Evolutionary conservation across 2,797 vertebrate species (phyloP).

Genomic region (Carapus acus): DNA sequence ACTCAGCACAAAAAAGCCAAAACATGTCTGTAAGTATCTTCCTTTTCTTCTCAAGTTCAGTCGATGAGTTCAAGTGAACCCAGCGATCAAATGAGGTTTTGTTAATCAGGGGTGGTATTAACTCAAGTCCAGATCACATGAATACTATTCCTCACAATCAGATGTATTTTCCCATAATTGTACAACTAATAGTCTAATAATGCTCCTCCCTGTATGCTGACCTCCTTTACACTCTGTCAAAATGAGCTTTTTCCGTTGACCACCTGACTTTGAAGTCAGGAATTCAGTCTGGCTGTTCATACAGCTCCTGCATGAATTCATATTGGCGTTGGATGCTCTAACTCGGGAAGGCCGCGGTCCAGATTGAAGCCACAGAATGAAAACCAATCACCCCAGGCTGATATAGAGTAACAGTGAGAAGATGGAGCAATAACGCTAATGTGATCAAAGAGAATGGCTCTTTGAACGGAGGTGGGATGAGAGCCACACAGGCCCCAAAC

Average conservation of each 20-base stretch:
- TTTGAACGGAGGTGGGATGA: slow-evolving; percentile 72
- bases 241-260: slow-evolving; percentile 23
- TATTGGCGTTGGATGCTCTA: slow-evolving; percentile 39
- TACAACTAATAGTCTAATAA: slow-evolving; percentile 15
- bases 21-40: no score
- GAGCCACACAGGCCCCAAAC: slow-evolving; percentile 65
- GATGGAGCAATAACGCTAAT: slow-evolving; percentile 77
- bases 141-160: no score
- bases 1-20: no score
- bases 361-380: slow-evolving; percentile 65
- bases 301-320: slow-evolving; percentile 59
- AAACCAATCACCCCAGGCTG: slow-evolving; percentile 68
- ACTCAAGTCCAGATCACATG: no score
- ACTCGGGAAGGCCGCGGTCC: slow-evolving; percentile 53
- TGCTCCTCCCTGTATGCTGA: slow-evolving; percentile 22
- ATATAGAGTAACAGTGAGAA: slow-evolving; percentile 67
- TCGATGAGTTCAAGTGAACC: no score
- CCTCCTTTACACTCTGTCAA: slow-evolving; percentile 23
- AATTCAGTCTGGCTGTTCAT: slow-evolving; percentile 51
- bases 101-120: no score
- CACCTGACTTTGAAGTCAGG: slow-evolving; percentile 43
- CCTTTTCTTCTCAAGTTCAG: no score
- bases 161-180: no score
- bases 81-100: no score
- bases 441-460: slow-evolving; percentile 74